phyloP scores from a whole-genome alignment of 1,140 invertebrate genomes.

The Drosophila takahashii region DNA sequence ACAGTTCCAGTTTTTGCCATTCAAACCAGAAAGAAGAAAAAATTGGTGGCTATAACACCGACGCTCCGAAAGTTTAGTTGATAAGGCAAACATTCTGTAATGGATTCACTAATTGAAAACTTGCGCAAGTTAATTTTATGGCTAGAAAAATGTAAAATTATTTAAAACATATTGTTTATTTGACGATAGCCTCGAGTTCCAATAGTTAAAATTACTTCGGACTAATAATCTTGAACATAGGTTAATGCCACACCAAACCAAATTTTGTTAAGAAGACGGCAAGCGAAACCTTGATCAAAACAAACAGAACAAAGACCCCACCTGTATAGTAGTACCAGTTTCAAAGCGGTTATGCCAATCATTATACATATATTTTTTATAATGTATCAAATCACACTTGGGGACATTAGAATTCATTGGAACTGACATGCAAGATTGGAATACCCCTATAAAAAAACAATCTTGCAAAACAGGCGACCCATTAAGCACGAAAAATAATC shows the following conservation, averaged over 20 bases:
- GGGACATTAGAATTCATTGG: conserved; percentile 45
- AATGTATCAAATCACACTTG: conserved; percentile 43
- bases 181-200: not conserved
- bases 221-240: conserved; percentile 11
- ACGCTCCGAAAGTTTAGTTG: not conserved
- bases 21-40: conserved; percentile 27
- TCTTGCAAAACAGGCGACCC: conserved; percentile 47
- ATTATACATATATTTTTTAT: conserved; percentile 43
- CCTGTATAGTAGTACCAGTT: conserved; percentile 59
- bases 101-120: conserved; percentile 38
- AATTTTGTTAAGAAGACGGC: conserved; percentile 40
- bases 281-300: conserved; percentile 52
- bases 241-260: conserved; percentile 26
- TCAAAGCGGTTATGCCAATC: conserved; percentile 54
- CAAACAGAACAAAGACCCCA: conserved; percentile 48
- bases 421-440: conserved; percentile 44
- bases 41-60: conserved; percentile 6
- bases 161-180: conserved; percentile 14
- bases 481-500: conserved; percentile 46
- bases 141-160: conserved; percentile 5
- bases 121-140: conserved; percentile 17
- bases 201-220: not conserved
- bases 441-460: conserved; percentile 26
- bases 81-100: conserved; percentile 33
- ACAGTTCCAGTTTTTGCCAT: conserved; percentile 43